These are phyloP conservation scores for Pseudolaguvia tuberculata DNA, from an alignment of 2,113 vertebrate species.

Conservation along the genomic window DNA sequence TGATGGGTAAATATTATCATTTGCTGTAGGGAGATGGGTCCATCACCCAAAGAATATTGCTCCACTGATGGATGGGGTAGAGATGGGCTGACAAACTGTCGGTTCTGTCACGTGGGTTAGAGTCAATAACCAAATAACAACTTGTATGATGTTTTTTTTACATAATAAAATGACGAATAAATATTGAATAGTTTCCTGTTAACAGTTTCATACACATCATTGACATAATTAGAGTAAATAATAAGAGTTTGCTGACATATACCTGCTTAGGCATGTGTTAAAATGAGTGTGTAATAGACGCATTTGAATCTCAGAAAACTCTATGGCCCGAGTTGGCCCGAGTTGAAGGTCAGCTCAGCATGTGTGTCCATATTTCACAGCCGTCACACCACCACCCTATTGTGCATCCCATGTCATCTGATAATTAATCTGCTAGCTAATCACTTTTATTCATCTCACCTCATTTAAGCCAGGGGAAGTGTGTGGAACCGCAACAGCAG, in stretches of 20 bases:
- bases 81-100: background rate
- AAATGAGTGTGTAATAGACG: conserved; percentile 7
- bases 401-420: conserved; percentile 52
- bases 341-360: conserved; percentile 64
- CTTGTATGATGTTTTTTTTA: background rate
- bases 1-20: background rate
- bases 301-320: conserved; percentile 23
- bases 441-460: conserved; percentile 72
- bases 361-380: conserved; percentile 55
- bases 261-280: conserved; percentile 1
- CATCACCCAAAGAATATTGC: background rate
- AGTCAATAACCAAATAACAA: background rate
- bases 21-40: background rate
- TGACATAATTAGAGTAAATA: background rate
- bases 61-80: background rate
- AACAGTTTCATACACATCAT: background rate
- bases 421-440: conserved; percentile 67
- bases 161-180: background rate
- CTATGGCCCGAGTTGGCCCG: background rate
- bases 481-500: conserved; percentile 54
- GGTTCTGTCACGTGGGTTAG: background rate
- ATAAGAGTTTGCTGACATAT: background rate
- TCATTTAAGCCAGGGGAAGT: conserved; percentile 58
- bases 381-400: conserved; percentile 50
- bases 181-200: background rate